Evolutionary conservation across 2,888 invertebrate species (phyloP), one percentile per base, ranked within the genome.

Genomic region (Tetheella fluctuosa): DNA sequence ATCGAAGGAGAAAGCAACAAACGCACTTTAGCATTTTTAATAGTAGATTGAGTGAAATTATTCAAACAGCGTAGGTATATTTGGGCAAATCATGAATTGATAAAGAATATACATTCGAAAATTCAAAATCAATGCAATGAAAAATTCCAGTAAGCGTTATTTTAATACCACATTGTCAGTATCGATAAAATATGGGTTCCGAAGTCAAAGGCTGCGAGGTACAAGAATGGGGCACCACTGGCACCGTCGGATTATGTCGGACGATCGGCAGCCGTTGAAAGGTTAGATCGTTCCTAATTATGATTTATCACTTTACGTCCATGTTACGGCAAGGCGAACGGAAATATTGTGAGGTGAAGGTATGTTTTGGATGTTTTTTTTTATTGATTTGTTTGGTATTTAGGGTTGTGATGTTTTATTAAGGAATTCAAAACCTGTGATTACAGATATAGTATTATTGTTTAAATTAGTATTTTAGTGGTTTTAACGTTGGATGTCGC

Each of bases 181-280:
- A 70, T 73, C 70, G 70, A 80, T 88, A 80, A 86, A 76, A 85
- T 84, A 83, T 75, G 79, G 65, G 58, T 58, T 25, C 55, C 58
- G 59, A 54, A 83, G 85, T 80, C 82, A 83, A 79, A 84, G 81
- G 83, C 79, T 78, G 74, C 60, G 71, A 28, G 66, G 70, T 69
- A 63, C 54, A 58, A 64, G 70, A 76, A 75, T 76, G 73, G 70
- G 61, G 63, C 69, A 63, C 64, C 60, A 42, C 42, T 42, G n/a
- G 42, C 42, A n/a, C 39, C 39, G 39, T 39, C 65, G 86, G 88
- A 83, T 88, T 86, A 87, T 64, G 77, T 76, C 74, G 71, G 61
- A 20, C 79, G 79, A 85, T 90, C 86, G 89, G 89, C 90, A 90
- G 81, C 88, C 88, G 90, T 77, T 88, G 89, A 90, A 85, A 87